These are phyloP conservation scores for Apodemia duryi DNA, from an alignment of 2,888 invertebrate genomes.

Conservation along the genomic window DNA sequence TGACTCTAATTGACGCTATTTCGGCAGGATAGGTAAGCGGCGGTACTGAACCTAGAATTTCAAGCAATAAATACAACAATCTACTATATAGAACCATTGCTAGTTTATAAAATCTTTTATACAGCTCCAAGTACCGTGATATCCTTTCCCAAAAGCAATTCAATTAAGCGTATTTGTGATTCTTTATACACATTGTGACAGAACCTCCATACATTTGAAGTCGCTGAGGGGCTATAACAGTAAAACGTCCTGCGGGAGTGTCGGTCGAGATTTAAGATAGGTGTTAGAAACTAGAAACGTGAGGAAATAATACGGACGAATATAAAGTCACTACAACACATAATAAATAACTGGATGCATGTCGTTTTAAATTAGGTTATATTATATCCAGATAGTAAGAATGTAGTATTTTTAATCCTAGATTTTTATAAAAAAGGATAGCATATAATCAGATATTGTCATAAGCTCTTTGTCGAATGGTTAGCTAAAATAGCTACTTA, in stretches of 20 bases:
- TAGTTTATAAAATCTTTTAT: background rate
- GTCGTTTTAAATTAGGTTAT: background rate
- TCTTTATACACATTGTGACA: background rate
- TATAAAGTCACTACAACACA: constrained; percentile 20
- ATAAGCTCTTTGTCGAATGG: too few species aligned
- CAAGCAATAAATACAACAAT: too few species aligned
- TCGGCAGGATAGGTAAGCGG: too few species aligned
- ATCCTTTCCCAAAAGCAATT: constrained; percentile 18
- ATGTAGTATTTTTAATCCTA: background rate
- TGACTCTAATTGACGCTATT: too few species aligned
- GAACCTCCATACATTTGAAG: constrained; percentile 41
- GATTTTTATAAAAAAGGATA: too few species aligned
- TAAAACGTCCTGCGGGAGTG: constrained; percentile 58
- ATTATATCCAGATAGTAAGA: background rate
- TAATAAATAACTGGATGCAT: background rate
- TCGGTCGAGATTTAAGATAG: constrained; percentile 59
- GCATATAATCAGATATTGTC: too few species aligned
- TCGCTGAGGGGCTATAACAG: constrained; percentile 57
- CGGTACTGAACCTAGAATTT: too few species aligned
- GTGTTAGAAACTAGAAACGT: constrained; percentile 35
- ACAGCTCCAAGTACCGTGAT: background rate
- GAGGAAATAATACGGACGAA: constrained; percentile 39
- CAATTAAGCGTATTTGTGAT: constrained; percentile 16
- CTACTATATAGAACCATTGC: too few species aligned
- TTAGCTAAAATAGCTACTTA: too few species aligned